phyloP scores from a whole-genome alignment of 1,140 invertebrate genomes.

The Vollenhovia emeryi region DNA sequence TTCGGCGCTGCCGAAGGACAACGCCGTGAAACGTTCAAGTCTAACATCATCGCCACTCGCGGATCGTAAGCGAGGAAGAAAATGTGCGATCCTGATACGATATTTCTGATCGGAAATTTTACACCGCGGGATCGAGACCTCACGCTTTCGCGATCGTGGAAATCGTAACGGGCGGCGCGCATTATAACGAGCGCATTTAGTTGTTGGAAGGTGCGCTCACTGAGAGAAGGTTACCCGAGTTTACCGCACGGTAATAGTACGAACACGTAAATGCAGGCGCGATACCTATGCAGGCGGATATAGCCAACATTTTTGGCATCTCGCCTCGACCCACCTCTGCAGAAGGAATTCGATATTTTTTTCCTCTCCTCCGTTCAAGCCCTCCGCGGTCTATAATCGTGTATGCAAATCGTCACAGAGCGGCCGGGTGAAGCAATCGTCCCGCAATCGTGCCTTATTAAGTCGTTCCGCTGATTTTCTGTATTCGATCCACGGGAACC shows the following conservation, averaged over 20 bases:
- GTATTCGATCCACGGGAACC: slow-evolving; percentile 80
- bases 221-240: not conserved
- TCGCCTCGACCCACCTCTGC: slow-evolving; percentile 70
- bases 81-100: not conserved
- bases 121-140: slow-evolving; percentile 7
- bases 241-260: slow-evolving; percentile 54
- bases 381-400: slow-evolving; percentile 82
- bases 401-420: slow-evolving; percentile 84
- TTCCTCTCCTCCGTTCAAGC: slow-evolving; percentile 59
- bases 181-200: slow-evolving; percentile 24
- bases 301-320: slow-evolving; percentile 78
- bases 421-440: slow-evolving; percentile 82
- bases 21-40: not conserved
- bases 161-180: slow-evolving; percentile 36
- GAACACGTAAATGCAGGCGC: slow-evolving; percentile 53
- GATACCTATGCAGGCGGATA: slow-evolving; percentile 65
- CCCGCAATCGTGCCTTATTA: slow-evolving; percentile 84
- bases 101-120: not conserved
- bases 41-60: not conserved
- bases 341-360: slow-evolving; percentile 51
- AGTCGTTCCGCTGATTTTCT: slow-evolving; percentile 84
- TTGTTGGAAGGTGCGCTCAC: slow-evolving; percentile 14
- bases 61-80: not conserved
- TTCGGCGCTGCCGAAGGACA: not conserved
- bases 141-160: slow-evolving; percentile 46